Evolutionary conservation across 2,888 invertebrate genomes (phyloP), one percentile per base, ranked within the genome.

Genomic region (Napeogenes sylphis): DNA sequence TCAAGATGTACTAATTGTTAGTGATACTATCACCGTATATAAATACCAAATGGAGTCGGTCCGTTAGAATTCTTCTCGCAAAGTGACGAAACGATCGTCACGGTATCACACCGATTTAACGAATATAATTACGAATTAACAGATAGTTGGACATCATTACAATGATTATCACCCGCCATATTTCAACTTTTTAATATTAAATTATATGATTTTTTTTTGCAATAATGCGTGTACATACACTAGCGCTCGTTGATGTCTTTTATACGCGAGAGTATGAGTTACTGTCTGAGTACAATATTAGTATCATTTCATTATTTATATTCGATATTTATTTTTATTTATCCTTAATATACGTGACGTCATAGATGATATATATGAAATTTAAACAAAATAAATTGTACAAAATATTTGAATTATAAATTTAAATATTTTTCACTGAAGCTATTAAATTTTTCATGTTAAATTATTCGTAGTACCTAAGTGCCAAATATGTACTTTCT

Each of bases 11-110:
- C 73, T 75, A 76, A 76, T 75, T 77, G 76, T 77, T 74, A 73
- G 69, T 70, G 70, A 73, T 70, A 64, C 64, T 75, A 80, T 84
- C 79, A 71, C 67, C 70, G 70, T 68, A 70, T 68, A 66, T 66
- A 63, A 65, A 69, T 64, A 59, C 56, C 65, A 70, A 73, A 80
- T 82, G 76, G 82, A 76, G 78, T 68, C 68, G 71, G 76, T 70
- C 87, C 86, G 87, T 88, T 87, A 86, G 77, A 76, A 80, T 83
- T 84, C 78, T 83, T 84, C 85, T 86, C 73, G 84, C 83, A 75
- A 84, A 10, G 78, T 67, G 73, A 71, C 74, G 77, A 71, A 73
- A 75, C 77, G 75, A 70, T 68, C 76, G 81, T 78, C 75, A 80
- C 77, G 81, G 79, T 75, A 78, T 81, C 80, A 76, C 71, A 76